These are phyloP conservation scores for Campopleginae sp. DNA, from an alignment of 2,888 invertebrate genomes.

Conservation along the genomic window DNA sequence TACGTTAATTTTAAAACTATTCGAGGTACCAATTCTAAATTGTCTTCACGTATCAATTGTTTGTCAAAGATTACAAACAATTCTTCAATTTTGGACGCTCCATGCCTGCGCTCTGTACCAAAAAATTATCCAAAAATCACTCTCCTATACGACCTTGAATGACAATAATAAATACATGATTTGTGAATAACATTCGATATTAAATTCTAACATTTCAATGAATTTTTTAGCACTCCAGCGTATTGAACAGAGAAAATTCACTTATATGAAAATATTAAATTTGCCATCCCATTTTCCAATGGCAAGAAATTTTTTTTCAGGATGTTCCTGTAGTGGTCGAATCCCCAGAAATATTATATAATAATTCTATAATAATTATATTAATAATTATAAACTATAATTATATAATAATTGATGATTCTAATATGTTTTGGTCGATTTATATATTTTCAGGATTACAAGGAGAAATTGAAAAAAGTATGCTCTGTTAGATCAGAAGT, in stretches of 20 bases:
- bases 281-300: not conserved
- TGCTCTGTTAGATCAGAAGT: conserved; percentile 94
- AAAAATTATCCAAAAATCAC: too few relatives aligned
- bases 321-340: not conserved
- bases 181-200: too few relatives aligned
- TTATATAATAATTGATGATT: not conserved
- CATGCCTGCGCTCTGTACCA: too few relatives aligned
- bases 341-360: not conserved
- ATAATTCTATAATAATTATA: too few relatives aligned
- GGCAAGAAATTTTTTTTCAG: not conserved
- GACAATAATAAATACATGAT: too few relatives aligned
- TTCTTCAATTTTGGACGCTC: too few relatives aligned
- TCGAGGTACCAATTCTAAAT: too few relatives aligned
- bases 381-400: too few relatives aligned
- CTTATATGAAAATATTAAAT: not conserved
- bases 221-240: not conserved
- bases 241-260: not conserved
- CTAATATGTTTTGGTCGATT: not conserved
- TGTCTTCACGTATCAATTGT: too few relatives aligned
- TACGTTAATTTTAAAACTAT: not conserved
- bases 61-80: too few relatives aligned
- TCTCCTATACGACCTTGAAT: too few relatives aligned
- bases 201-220: too few relatives aligned
- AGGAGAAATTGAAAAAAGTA: conserved; percentile 94
- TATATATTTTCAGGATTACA: conserved; percentile 92